A percentile compares a stretch with the other conserved stretches of the same genome.
Evolutionary conservation across 2,797 vertebrate genomes (phyloP).

Genomic region (Pseudochaenichthys georgianus): DNA sequence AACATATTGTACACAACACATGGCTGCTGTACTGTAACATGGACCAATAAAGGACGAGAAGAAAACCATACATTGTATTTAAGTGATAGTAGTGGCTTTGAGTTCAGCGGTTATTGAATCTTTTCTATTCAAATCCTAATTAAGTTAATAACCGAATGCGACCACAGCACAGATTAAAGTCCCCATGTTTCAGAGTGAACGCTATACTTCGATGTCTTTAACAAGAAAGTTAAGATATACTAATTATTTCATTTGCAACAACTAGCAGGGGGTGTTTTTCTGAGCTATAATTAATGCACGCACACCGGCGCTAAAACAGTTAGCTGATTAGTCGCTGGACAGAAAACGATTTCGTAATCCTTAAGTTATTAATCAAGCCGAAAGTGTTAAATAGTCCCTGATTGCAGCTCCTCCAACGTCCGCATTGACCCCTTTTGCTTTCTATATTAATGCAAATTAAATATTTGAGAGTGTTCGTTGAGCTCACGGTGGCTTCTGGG

Average conservation of each 20-base stretch:
- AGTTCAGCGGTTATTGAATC: too few relatives aligned
- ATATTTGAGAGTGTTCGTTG: background rate
- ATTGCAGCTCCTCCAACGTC: slow-evolving; percentile 1
- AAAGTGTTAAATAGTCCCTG: background rate
- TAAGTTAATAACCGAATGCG: too few relatives aligned
- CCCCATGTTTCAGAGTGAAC: background rate
- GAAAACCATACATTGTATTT: too few relatives aligned
- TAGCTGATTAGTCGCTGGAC: too few relatives aligned
- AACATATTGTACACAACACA: too few relatives aligned
- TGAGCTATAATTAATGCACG: background rate
- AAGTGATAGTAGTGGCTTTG: too few relatives aligned
- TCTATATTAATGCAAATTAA: background rate
- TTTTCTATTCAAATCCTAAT: too few relatives aligned
- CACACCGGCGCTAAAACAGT: too few relatives aligned
- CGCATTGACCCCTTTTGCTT: background rate
- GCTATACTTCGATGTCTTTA: too few relatives aligned
- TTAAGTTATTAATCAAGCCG: slow-evolving; percentile 2
- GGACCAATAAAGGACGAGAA: too few relatives aligned
- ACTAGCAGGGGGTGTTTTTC: background rate
- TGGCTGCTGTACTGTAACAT: background rate
- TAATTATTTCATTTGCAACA: background rate
- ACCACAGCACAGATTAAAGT: background rate
- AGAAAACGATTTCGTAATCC: too few relatives aligned
- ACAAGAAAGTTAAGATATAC: too few relatives aligned
- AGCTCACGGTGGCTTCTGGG: background rate